Evolutionary conservation across 2,888 invertebrate species (phyloP).

Genomic region (Blomia tropicalis): DNA sequence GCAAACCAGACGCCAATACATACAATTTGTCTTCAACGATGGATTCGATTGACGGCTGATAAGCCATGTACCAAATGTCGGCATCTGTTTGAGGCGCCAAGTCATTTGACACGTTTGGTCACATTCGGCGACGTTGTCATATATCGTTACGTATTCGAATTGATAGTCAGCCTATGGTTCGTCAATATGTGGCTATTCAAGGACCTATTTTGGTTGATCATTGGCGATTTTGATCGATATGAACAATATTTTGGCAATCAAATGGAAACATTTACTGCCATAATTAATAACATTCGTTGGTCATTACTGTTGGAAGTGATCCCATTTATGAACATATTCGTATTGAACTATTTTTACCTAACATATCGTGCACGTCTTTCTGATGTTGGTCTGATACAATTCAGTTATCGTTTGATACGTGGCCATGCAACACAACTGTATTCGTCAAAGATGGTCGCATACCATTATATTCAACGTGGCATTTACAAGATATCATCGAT

Average conservation of each 20-base stretch:
- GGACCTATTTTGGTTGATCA: not conserved
- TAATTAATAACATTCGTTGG: not conserved
- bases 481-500: not conserved
- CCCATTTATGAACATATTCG: not conserved
- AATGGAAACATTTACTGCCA: not conserved
- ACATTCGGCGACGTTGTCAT: not conserved
- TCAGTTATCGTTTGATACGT: not conserved
- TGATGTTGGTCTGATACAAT: not conserved
- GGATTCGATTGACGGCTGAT: not conserved
- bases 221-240: not conserved
- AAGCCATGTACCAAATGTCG: not conserved
- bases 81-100: not conserved
- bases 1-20: not conserved
- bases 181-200: not conserved
- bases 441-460: not conserved
- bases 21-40: conserved; percentile 2
- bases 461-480: not conserved
- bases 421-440: not conserved
- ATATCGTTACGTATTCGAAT: not conserved
- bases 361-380: not conserved
- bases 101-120: not conserved
- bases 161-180: not conserved
- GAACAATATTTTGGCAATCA: not conserved
- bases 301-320: not conserved
- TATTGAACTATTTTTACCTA: not conserved